These are phyloP conservation scores for Rhabdophis nuchalis DNA, from an alignment of 2,797 vertebrate genomes.

Conservation along the genomic window DNA sequence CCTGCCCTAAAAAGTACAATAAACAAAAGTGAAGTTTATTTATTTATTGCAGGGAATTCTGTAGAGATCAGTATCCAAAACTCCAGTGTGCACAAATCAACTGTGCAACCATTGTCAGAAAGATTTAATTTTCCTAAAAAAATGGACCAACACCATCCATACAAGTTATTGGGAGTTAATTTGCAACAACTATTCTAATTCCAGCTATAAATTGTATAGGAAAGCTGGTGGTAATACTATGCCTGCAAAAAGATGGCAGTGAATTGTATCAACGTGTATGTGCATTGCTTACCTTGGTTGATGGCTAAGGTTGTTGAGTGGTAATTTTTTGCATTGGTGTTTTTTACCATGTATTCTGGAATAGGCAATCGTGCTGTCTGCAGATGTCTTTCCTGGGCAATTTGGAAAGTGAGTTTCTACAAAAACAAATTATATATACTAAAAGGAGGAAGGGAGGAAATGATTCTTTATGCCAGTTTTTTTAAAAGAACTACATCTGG, in stretches of 20 bases:
- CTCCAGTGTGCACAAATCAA: not conserved
- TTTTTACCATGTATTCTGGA: slow-evolving; percentile 85
- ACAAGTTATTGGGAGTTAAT: not conserved
- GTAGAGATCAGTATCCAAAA: not conserved
- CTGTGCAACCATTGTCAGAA: not conserved
- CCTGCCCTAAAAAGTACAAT: not conserved
- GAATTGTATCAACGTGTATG: fast-evolving
- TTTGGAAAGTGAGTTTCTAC: slow-evolving; percentile 82
- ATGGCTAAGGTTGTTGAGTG: slow-evolving; percentile 87
- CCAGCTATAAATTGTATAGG: not conserved
- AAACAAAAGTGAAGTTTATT: not conserved
- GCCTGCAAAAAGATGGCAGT: not conserved
- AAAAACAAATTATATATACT: slow-evolving; percentile 15
- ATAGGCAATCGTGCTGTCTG: slow-evolving; percentile 82
- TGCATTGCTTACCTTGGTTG: slow-evolving; percentile 80
- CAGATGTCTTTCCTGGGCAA: slow-evolving; percentile 75
- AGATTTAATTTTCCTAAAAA: not conserved
- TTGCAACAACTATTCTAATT: not conserved
- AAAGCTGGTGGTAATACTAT: not conserved
- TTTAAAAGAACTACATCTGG: not conserved
- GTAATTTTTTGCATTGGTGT: slow-evolving; percentile 81
- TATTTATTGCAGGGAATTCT: too few relatives aligned
- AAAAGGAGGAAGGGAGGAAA: not conserved
- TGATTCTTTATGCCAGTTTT: too few relatives aligned
- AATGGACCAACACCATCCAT: not conserved